Evolutionary conservation across 2,888 invertebrate genomes (phyloP).

Genomic region (Orthosia incerta): DNA sequence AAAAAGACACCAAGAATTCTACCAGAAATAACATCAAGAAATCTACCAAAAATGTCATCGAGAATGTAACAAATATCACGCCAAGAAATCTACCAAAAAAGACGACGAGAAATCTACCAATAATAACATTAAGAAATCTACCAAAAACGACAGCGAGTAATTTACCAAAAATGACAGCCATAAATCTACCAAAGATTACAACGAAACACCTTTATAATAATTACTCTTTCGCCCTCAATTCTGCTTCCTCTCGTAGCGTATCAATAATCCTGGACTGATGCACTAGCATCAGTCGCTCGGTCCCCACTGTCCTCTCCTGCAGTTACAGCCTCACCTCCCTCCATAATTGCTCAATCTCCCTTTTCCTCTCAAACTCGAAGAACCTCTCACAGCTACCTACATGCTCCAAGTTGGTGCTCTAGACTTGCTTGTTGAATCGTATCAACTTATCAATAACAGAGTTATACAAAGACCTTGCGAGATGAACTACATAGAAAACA

Average conservation of each 20-base stretch:
- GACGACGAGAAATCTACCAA: background rate
- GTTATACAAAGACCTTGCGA: too few relatives aligned
- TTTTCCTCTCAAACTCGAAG: conserved; percentile 63
- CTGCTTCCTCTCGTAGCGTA: conserved; percentile 78
- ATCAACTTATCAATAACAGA: too few relatives aligned
- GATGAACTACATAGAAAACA: too few relatives aligned
- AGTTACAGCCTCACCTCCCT: conserved; percentile 60
- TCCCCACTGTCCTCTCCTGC: conserved; percentile 70
- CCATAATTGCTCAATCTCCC: conserved; percentile 61
- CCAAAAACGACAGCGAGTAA: too few relatives aligned
- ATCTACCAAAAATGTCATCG: background rate
- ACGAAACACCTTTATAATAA: too few relatives aligned
- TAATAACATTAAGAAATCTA: background rate
- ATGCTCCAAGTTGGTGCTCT: conserved; percentile 34
- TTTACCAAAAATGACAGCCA: too few relatives aligned
- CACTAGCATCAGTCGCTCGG: conserved; percentile 75
- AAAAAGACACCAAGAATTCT: background rate
- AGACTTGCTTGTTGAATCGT: conserved; percentile 46
- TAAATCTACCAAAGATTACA: too few relatives aligned
- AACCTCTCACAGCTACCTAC: conserved; percentile 41
- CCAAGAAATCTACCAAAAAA: background rate
- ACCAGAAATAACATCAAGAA: background rate
- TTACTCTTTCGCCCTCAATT: conserved; percentile 68
- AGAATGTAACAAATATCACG: background rate
- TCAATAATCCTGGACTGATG: conserved; percentile 80